Percentiles rank a stretch among this genome's conserved stretches.
These are phyloP conservation scores for Eptatretus atami DNA, from an alignment of 2,797 vertebrate species.

Conservation along the genomic window DNA sequence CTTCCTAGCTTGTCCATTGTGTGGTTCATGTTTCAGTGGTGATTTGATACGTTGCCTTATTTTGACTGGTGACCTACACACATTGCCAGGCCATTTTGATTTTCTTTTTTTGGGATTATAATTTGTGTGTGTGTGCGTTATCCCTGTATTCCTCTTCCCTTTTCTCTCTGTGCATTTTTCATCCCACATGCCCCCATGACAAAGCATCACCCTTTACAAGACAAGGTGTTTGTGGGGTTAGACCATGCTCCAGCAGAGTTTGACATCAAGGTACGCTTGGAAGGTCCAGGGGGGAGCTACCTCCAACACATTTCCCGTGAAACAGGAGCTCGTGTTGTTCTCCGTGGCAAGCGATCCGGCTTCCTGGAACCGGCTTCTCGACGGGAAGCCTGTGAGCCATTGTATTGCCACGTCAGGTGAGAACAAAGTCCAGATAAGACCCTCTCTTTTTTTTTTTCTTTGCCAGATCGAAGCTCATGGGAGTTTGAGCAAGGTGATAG, in stretches of 20 bases:
- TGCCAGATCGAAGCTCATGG: background rate
- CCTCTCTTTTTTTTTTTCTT: background rate
- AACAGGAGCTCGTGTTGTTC: conserved; percentile 28
- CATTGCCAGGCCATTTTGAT: no score
- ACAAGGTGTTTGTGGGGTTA: conserved; percentile 35
- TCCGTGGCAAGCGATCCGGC: conserved; percentile 27
- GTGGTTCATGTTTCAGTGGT: no score
- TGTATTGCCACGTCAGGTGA: conserved; percentile 35
- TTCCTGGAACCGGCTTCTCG: conserved; percentile 36
- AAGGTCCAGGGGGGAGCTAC: conserved; percentile 25
- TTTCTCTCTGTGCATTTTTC: no score
- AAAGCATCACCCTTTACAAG: conserved; percentile 24
- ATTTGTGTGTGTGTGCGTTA: no score
- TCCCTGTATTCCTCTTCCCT: no score
- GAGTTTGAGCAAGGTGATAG: background rate
- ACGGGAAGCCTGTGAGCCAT: conserved; percentile 31
- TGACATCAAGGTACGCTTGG: conserved; percentile 29
- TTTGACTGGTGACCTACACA: no score
- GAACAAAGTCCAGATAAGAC: background rate
- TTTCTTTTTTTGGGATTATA: no score
- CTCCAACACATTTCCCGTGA: conserved; percentile 32
- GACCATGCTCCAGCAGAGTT: conserved; percentile 22
- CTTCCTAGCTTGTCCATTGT: no score
- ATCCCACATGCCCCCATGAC: no score
- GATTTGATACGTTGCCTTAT: no score